phyloP scores from a whole-genome alignment of 2,888 invertebrate species.

The Plagiodera versicolora region DNA sequence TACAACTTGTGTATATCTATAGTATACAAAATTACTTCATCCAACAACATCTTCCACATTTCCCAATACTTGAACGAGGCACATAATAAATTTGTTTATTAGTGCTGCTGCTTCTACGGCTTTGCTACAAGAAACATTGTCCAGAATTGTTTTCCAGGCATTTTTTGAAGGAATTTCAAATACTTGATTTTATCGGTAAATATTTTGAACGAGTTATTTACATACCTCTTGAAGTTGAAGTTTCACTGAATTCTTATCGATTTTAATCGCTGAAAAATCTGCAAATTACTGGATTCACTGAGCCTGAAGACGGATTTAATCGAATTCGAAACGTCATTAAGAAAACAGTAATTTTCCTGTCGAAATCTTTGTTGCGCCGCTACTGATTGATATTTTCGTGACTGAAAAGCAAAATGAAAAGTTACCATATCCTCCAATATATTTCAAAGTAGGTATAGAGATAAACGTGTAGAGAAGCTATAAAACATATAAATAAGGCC shows the following conservation, averaged over 20 bases:
- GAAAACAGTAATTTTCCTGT: too few relatives aligned
- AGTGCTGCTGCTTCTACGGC: slow-evolving; percentile 4
- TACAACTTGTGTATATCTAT: slow-evolving; percentile 18
- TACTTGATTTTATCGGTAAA: not conserved
- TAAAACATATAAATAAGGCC: slow-evolving; percentile 33
- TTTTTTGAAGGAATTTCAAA: not conserved
- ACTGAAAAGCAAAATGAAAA: slow-evolving; percentile 1
- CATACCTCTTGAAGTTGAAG: too few relatives aligned
- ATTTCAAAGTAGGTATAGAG: slow-evolving; percentile 11
- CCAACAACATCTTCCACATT: slow-evolving; percentile 18
- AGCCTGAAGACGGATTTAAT: too few relatives aligned
- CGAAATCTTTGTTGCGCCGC: not conserved
- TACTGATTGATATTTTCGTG: not conserved
- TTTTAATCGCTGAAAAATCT: too few relatives aligned
- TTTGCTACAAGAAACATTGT: slow-evolving; percentile 3
- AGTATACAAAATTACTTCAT: slow-evolving; percentile 20
- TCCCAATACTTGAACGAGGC: slow-evolving; percentile 12
- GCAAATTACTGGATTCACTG: too few relatives aligned
- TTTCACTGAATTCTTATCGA: too few relatives aligned
- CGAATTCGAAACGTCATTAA: too few relatives aligned
- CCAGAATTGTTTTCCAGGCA: slow-evolving; percentile 11
- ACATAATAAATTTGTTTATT: slow-evolving; percentile 11
- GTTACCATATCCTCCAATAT: slow-evolving; percentile 7
- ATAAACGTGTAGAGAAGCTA: slow-evolving; percentile 20
- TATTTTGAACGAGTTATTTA: too few relatives aligned